phyloP scores from a whole-genome alignment of 2,113 vertebrate genomes.

The Pluvialis apricaria region DNA sequence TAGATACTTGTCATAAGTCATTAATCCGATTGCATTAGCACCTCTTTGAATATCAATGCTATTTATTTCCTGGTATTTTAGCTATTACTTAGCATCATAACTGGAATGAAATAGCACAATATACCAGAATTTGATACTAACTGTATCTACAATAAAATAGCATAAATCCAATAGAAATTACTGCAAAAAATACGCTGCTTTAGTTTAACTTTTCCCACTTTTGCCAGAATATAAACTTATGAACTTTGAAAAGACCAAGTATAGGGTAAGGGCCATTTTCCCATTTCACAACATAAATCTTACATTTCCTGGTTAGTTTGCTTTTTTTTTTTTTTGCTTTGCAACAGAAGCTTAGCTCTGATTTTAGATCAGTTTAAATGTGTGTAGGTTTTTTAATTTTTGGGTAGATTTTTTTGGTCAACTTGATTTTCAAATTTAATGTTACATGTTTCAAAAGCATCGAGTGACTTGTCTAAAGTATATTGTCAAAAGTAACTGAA shows the following conservation, averaged over 20 bases:
- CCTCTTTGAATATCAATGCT: background rate
- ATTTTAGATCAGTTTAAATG: background rate
- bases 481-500: background rate
- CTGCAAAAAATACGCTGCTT: background rate
- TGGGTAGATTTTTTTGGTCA: background rate
- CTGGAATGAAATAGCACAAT: background rate
- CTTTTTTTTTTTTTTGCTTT: background rate
- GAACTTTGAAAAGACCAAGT: background rate
- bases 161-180: background rate
- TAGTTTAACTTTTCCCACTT: background rate
- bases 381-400: background rate
- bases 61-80: background rate
- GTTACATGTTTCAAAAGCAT: background rate
- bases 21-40: background rate
- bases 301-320: background rate
- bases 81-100: background rate
- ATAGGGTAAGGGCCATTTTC: background rate
- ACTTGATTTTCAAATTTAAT: background rate
- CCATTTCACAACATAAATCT: background rate
- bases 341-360: background rate
- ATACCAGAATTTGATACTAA: background rate
- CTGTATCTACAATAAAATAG: background rate
- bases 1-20: background rate
- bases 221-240: background rate
- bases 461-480: background rate